Base-by-base conservation (phyloP, 2,888 invertebrate species). In the Ligdia adustata region DNA sequence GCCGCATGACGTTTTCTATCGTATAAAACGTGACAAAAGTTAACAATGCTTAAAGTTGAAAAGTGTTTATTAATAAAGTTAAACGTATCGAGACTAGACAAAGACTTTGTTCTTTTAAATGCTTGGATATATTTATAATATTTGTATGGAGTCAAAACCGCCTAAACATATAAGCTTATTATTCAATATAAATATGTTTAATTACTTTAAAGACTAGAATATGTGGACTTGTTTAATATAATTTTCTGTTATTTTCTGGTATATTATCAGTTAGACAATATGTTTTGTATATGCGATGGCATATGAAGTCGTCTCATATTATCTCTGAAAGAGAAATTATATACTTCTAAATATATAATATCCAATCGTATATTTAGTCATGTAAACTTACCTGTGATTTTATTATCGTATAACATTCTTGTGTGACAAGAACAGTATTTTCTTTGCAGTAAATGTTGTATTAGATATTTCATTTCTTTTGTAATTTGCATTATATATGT, bases 361-460 rank as follows among this genome's bases (percentile, higher is more conserved):
- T 69, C 53, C 50, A 42, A 44, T 49, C 35, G 62, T 76, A 66
- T 77, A 69, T 76, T 72, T 86, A 86, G 83, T 78, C 68, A 74
- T 86, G 82, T 79, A 66, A 69, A 80, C 69, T 79, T 82, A 86
- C 82, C 84, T 88, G 88, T 88, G 88, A 88, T 89, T 88, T 60
- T 35, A 60, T 53, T 78, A 75, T 75, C 72, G 69, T 81, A 73
- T 75, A 75, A 73, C 56, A 69, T 69, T 84, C 88, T 89, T 89
- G 88, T 89, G 70, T 81, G 72, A 89, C 88, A 89, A 88, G 88
- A 80, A 62, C 53, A 52, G 64, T 59, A 52, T 62, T 58, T 70
- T 62, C 64, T 62, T 58, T 70, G 61, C 64, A 58, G 57, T 64
- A 55, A 70, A 60, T 62, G 62, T 72, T 71, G 67, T 74, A 66